Evolutionary conservation across 2,888 invertebrate genomes (phyloP).

Genomic region (Apotomis betuletana): DNA sequence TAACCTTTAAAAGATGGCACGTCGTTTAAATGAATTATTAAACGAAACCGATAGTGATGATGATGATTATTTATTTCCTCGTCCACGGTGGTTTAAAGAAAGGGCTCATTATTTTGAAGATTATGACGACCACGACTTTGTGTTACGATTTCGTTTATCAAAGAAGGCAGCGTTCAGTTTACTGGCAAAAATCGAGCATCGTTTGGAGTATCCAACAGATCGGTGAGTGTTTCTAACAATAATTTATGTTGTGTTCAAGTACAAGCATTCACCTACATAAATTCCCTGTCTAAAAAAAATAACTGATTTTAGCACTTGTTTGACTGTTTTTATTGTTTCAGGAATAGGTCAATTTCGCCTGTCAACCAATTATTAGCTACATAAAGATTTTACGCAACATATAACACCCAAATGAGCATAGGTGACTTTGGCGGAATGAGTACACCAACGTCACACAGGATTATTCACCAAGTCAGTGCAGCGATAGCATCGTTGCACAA

Average conservation of each 20-base stretch:
- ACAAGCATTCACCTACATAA: not conserved
- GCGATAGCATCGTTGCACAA: slow-evolving; percentile 20
- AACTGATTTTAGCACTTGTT: too few species aligned
- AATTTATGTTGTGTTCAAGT: not conserved
- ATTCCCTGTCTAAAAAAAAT: too few species aligned
- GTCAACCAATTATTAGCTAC: not conserved
- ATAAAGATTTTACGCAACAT: not conserved
- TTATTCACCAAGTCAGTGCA: slow-evolving; percentile 19
- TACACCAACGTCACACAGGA: not conserved
- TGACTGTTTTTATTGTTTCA: not conserved
- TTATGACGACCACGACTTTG: not conserved
- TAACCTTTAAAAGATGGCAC: too few species aligned
- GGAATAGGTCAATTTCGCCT: not conserved
- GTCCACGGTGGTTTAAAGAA: not conserved
- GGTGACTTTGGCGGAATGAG: not conserved
- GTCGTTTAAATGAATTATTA: too few species aligned
- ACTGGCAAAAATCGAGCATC: not conserved
- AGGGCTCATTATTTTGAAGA: not conserved
- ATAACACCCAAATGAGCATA: slow-evolving; percentile 1
- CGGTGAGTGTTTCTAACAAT: not conserved
- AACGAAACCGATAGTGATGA: too few species aligned
- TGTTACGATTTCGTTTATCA: not conserved
- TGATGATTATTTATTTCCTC: too few species aligned
- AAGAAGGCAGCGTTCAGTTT: not conserved
- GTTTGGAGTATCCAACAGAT: not conserved